Conservation (phyloP, 1,140 invertebrate genomes). For the Drosophila simulans region DNA sequence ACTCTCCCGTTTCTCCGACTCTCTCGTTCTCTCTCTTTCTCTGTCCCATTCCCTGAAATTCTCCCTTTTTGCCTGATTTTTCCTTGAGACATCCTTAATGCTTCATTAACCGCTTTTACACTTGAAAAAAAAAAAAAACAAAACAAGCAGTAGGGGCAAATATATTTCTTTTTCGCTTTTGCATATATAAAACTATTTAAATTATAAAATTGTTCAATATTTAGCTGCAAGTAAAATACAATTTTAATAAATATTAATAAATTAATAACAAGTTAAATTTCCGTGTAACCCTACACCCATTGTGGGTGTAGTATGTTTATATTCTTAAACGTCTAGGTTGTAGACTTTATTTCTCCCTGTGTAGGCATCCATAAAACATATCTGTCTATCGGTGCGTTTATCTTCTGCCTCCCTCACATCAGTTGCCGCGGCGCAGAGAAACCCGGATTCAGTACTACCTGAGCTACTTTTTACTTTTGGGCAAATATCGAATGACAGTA, state of each 20-base stretch:
- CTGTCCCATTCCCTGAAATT: background rate
- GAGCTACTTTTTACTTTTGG: constrained; percentile 45
- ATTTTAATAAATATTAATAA: too few relatives aligned
- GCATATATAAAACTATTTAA: background rate
- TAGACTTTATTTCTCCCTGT: background rate
- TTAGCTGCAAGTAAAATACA: background rate
- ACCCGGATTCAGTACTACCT: constrained; percentile 22
- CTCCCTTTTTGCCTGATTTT: constrained; percentile 17
- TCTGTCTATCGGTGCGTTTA: constrained; percentile 11
- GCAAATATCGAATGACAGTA: constrained; percentile 49
- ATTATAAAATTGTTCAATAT: too few relatives aligned
- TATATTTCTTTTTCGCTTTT: background rate
- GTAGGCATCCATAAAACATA: constrained; percentile 2
- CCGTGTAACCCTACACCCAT: too few relatives aligned
- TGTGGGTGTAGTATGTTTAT: too few relatives aligned
- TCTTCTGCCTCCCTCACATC: constrained; percentile 9
- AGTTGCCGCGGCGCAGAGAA: background rate
- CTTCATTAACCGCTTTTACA: constrained; percentile 64
- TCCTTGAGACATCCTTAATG: constrained; percentile 58
- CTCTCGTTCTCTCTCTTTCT: background rate
- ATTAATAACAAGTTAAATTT: too few relatives aligned
- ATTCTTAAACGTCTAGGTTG: too few relatives aligned
- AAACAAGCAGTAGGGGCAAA: background rate
- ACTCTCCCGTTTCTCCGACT: background rate
- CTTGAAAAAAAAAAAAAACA: background rate